phyloP scores from a whole-genome alignment of 2,888 invertebrate species.

The Diogma glabrata region DNA sequence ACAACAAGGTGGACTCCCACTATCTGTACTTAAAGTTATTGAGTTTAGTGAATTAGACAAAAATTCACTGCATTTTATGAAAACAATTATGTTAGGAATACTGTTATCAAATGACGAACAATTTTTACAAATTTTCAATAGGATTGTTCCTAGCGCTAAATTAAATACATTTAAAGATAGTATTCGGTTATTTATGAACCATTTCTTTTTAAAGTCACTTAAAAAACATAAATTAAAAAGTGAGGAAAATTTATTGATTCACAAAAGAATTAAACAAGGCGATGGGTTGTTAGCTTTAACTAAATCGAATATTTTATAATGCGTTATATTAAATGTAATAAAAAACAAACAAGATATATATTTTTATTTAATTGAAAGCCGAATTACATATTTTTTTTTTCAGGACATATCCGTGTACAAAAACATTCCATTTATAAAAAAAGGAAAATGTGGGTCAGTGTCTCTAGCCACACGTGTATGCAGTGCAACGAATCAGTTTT shows the following conservation, averaged over 20 bases:
- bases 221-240: conserved; percentile 36
- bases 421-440: too few species aligned
- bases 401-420: too few species aligned
- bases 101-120: conserved; percentile 50
- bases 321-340: too few species aligned
- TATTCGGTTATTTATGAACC: conserved; percentile 71
- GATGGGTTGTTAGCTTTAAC: conserved; percentile 40
- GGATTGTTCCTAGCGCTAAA: conserved; percentile 60
- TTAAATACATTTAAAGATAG: conserved; percentile 73
- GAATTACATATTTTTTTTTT: too few species aligned
- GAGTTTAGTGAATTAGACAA: conserved; percentile 79
- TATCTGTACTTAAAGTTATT: conserved; percentile 76
- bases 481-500: too few species aligned
- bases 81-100: conserved; percentile 63
- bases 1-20: conserved; percentile 59
- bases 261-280: conserved; percentile 48
- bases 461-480: too few species aligned
- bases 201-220: conserved; percentile 63
- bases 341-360: too few species aligned
- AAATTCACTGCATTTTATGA: conserved; percentile 62
- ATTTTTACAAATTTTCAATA: conserved; percentile 49
- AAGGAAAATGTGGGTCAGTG: too few species aligned
- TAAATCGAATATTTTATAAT: conserved; percentile 1
- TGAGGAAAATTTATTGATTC: conserved; percentile 39
- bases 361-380: too few species aligned